These are phyloP conservation scores for Leptodirus hochenwartii DNA, from an alignment of 2,888 invertebrate species.

Conservation along the genomic window DNA sequence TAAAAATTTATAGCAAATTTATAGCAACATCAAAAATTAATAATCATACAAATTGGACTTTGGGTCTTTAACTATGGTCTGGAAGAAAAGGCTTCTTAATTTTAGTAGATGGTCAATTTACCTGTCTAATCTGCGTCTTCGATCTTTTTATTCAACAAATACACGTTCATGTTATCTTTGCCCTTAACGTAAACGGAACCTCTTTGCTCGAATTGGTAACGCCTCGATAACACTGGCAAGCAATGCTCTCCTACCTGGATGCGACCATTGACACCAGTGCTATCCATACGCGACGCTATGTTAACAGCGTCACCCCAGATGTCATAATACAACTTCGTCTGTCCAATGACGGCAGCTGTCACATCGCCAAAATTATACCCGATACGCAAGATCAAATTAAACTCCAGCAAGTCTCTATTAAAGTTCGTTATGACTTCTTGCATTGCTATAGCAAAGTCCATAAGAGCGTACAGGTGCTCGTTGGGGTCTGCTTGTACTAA, in stretches of 20 bases:
- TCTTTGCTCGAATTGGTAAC: constrained; percentile 78
- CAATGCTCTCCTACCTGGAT: constrained; percentile 72
- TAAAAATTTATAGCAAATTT: too few species aligned
- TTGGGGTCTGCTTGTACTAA: constrained; percentile 47
- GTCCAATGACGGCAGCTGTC: constrained; percentile 92
- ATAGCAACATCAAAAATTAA: too few species aligned
- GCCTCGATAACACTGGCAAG: constrained; percentile 44
- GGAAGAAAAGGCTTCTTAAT: too few species aligned
- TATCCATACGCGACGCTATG: constrained; percentile 94
- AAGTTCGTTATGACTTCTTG: constrained; percentile 74
- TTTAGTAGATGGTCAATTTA: too few species aligned
- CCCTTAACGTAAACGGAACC: constrained; percentile 94
- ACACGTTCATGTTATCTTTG: constrained; percentile 89
- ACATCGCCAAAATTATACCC: constrained; percentile 92
- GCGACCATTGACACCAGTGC: constrained; percentile 73
- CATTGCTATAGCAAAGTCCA: constrained; percentile 89
- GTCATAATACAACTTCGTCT: constrained; percentile 89
- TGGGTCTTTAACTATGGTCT: too few species aligned
- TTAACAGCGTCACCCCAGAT: constrained; percentile 99
- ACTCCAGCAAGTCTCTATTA: constrained; percentile 77
- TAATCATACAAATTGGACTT: too few species aligned
- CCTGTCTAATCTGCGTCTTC: constrained; percentile 5
- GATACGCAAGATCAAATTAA: constrained; percentile 69
- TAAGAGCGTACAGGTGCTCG: constrained; percentile 67
- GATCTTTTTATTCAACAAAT: constrained; percentile 43